Evolutionary conservation across 2,797 vertebrate genomes (phyloP).

Genomic region (Sarcoramphus papa): DNA sequence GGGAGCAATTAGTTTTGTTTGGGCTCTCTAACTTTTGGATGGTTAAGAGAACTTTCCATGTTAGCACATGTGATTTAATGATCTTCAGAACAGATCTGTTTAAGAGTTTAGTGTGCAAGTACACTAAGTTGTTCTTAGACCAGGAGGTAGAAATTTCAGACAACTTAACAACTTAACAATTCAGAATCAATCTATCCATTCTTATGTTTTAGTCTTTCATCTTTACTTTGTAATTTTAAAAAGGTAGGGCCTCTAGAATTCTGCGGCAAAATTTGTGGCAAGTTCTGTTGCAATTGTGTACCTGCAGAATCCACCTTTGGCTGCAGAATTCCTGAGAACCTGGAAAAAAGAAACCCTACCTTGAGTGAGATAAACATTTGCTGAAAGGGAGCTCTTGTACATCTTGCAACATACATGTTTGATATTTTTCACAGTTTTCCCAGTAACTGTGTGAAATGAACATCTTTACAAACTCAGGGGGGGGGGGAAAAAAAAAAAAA

Average conservation of each 20-base stretch:
- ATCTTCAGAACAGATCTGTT: not conserved
- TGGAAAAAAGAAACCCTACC: slow-evolving; percentile 79
- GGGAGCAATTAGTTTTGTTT: slow-evolving; percentile 42
- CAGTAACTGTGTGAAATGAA: slow-evolving; percentile 41
- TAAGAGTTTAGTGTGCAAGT: slow-evolving; percentile 12
- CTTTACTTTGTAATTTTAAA: slow-evolving; percentile 61
- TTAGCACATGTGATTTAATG: not conserved
- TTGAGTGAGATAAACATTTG: slow-evolving; percentile 74
- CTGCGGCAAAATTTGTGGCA: slow-evolving; percentile 76
- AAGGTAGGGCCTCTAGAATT: slow-evolving; percentile 75
- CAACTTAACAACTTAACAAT: not conserved
- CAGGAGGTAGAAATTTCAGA: not conserved
- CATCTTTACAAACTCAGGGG: not conserved
- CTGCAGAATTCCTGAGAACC: slow-evolving; percentile 79
- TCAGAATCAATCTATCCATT: not conserved
- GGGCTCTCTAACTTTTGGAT: not conserved
- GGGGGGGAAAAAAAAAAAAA: not conserved
- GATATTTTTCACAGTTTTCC: slow-evolving; percentile 32
- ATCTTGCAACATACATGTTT: slow-evolving; percentile 63
- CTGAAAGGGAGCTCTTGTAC: slow-evolving; percentile 73
- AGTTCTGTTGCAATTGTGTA: slow-evolving; percentile 78
- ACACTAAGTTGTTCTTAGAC: not conserved
- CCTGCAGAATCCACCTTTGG: slow-evolving; percentile 80
- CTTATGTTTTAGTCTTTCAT: slow-evolving; percentile 44
- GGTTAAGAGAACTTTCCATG: slow-evolving; percentile 22